These are phyloP conservation scores for Hyposoter dolosus DNA, from an alignment of 2,888 invertebrate species.

Conservation along the genomic window DNA sequence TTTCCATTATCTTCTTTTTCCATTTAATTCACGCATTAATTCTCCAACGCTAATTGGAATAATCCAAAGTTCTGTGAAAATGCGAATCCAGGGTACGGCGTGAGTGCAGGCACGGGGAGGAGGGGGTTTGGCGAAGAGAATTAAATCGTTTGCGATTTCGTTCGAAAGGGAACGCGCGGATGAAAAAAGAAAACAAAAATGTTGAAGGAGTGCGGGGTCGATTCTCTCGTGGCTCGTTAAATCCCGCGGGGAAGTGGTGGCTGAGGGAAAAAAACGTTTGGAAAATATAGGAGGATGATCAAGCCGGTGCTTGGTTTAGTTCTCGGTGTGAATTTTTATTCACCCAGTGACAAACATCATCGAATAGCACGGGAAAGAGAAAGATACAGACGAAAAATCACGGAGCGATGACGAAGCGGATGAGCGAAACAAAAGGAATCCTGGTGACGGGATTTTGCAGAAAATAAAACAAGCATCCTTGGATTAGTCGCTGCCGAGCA, in stretches of 20 bases:
- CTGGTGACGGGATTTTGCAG: background rate
- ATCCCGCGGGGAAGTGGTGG: constrained; percentile 20
- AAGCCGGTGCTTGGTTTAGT: constrained; percentile 33
- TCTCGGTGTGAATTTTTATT: constrained; percentile 59
- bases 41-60: constrained; percentile 72
- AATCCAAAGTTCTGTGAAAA: constrained; percentile 68
- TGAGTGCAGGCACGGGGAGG: background rate
- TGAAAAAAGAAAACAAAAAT: constrained; percentile 42
- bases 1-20: constrained; percentile 43
- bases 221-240: constrained; percentile 64
- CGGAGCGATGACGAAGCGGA: constrained; percentile 5
- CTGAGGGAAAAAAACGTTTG: constrained; percentile 34
- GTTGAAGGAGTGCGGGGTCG: constrained; percentile 35
- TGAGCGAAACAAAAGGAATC: constrained; percentile 21
- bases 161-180: background rate
- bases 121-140: background rate
- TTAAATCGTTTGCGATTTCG: constrained; percentile 45
- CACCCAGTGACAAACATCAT: constrained; percentile 37
- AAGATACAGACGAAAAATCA: background rate
- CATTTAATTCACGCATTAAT: constrained; percentile 69
- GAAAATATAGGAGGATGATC: constrained; percentile 64
- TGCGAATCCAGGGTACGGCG: constrained; percentile 38
- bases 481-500: constrained; percentile 46
- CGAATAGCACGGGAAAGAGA: constrained; percentile 11
- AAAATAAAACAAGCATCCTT: constrained; percentile 49